Evolutionary conservation across 2,113 vertebrate species (phyloP).

Genomic region (Passer montanus): DNA sequence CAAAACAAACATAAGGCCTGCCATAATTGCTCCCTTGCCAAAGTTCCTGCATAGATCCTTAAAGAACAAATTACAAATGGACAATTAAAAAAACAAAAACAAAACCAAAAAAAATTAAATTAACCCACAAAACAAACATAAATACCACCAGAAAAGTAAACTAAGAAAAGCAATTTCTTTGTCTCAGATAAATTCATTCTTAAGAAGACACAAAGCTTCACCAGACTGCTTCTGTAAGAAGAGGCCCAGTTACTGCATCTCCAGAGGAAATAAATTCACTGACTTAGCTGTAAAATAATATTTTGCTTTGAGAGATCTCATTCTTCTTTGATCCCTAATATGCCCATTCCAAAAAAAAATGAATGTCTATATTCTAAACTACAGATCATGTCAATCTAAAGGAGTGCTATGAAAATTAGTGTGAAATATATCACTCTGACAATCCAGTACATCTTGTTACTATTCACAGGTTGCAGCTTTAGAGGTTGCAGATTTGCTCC

Average conservation of each 20-base stretch:
- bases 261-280: background rate
- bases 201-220: background rate
- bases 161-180: background rate
- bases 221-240: background rate
- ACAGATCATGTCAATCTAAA: background rate
- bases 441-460: fast-evolving
- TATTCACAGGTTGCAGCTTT: background rate
- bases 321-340: background rate
- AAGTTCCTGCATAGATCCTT: background rate
- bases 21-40: background rate
- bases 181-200: background rate
- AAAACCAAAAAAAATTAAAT: too few species aligned
- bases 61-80: background rate
- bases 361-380: background rate
- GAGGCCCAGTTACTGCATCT: background rate
- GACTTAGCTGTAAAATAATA: background rate
- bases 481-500: background rate
- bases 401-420: background rate
- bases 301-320: background rate
- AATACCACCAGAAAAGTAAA: background rate
- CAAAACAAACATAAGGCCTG: background rate
- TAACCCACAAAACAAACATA: too few species aligned
- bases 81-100: background rate
- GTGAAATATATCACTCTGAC: background rate
- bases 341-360: background rate